Conservation (phyloP, 2,888 invertebrate genomes). For the Diogma glabrata region DNA sequence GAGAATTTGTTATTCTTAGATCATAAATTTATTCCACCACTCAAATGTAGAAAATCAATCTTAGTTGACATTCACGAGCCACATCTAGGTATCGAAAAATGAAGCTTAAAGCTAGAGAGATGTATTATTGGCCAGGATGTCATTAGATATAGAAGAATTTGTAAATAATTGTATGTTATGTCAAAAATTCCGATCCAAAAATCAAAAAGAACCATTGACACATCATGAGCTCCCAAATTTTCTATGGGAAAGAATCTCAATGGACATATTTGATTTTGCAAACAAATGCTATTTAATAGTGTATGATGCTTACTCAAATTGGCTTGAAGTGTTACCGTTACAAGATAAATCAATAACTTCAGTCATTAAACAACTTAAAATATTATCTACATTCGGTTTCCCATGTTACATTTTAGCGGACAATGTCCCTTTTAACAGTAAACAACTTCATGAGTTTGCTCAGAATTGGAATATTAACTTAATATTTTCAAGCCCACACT, state of each 20-base stretch:
- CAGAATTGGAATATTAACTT: conserved; percentile 12
- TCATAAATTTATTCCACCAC: no score
- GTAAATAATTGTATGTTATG: conserved; percentile 13
- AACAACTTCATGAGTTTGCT: no score
- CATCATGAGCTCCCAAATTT: no score
- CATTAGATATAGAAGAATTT: conserved; percentile 14
- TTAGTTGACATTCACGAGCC: no score
- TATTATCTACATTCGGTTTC: conserved; percentile 20
- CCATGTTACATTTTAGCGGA: conserved; percentile 20
- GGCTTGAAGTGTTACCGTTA: background rate
- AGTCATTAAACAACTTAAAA: conserved; percentile 13
- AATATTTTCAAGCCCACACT: conserved; percentile 17
- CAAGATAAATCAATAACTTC: conserved; percentile 12
- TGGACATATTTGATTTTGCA: conserved; percentile 19
- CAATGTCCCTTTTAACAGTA: no score
- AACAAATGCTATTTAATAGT: conserved; percentile 14
- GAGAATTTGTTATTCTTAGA: no score
- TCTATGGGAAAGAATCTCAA: conserved; percentile 18
- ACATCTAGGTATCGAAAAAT: conserved; percentile 19
- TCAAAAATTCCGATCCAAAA: conserved; percentile 16
- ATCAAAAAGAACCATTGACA: conserved; percentile 19
- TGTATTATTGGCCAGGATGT: conserved; percentile 18
- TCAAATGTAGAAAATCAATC: no score
- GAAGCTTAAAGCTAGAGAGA: conserved; percentile 16
- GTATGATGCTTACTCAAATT: conserved; percentile 17